A percentile compares a stretch with the other conserved stretches of the same genome.
These are phyloP conservation scores for Metacarcinus magister DNA, from an alignment of 2,888 invertebrate genomes.

Conservation along the genomic window DNA sequence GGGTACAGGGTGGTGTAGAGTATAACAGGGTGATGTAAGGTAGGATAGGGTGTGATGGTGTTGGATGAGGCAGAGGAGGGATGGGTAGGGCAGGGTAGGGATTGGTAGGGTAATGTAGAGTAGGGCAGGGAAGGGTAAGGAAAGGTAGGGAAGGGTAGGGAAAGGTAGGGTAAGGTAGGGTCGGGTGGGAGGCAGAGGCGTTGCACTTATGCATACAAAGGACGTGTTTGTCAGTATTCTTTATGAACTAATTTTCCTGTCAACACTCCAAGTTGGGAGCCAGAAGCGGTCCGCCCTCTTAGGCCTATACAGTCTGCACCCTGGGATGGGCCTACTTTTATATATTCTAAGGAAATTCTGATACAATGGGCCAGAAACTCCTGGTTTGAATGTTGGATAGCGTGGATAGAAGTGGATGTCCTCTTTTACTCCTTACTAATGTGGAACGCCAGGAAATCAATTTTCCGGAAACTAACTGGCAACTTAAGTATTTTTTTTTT, in stretches of 20 bases:
- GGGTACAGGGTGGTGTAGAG: neutral
- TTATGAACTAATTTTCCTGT: constrained; percentile 62
- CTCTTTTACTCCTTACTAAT: neutral
- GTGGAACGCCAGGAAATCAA: neutral
- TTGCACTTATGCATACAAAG: constrained; percentile 58
- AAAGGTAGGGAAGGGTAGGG: neutral
- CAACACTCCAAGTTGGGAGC: constrained; percentile 43
- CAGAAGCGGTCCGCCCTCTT: constrained; percentile 32
- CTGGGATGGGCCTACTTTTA: constrained; percentile 59
- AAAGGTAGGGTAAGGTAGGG: constrained; percentile 18
- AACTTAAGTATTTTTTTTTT: neutral
- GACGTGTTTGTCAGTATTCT: constrained; percentile 61
- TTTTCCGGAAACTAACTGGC: neutral
- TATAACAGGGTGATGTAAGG: neutral
- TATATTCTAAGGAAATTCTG: constrained; percentile 52
- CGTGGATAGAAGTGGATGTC: neutral
- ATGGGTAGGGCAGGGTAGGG: no score
- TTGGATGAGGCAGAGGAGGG: neutral
- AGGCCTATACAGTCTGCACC: neutral
- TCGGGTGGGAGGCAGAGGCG: neutral
- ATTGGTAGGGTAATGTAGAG: neutral
- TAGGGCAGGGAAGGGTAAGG: neutral
- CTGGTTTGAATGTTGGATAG: neutral
- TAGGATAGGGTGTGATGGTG: neutral
- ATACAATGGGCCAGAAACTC: neutral